Base-by-base conservation (phyloP, 2,113 vertebrate genomes). In the Podocnemis expansa region DNA sequence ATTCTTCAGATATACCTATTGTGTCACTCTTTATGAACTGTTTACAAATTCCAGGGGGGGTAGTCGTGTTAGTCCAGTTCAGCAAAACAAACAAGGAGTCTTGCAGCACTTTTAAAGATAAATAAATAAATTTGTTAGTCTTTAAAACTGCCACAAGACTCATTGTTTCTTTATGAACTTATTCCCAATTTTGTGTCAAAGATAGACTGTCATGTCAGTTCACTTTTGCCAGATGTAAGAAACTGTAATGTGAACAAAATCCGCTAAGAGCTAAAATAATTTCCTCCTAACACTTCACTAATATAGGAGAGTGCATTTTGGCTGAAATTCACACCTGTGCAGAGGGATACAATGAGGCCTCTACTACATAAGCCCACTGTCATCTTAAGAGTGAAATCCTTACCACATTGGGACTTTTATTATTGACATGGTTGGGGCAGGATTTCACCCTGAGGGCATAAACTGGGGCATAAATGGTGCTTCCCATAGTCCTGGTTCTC, bases 341-440 rank as follows among this genome's bases (percentile, higher is more conserved):
- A 82, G 81, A 49, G 60, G 29, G 21, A 80, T 27, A 4, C 5
- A 0, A 0, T 34, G 83, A 55, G 29, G 7, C 55, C 24, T 45
- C 3, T 10, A 8, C 10, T 0, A 0, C 19, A 58, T 17, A 60
- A 31, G 29, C 29, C 58, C 43, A 27, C 31, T 54, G 4, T 87
- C 25, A 41, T 90, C 31, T 80, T 63, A 5, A 13, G 75, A 34
- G 45, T 90, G 84, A 82, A 76, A 49, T 84, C 80, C 54, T 47
- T 34, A 14, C 24, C 89, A 14, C 3, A 2, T 63, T 88, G 41
- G 43, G 10, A 47, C 47, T 63, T 75, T 79, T n/a, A 38, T 27
- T 51, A 0, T 10, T 76, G 22, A 63, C 79, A 91, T 88, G 41
- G 63, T 0, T 29, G 38, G 49, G 8, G 5, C 87, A 82, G 63